Conservation (phyloP, 2,797 vertebrate species). For the Crypturellus tataupa region DNA sequence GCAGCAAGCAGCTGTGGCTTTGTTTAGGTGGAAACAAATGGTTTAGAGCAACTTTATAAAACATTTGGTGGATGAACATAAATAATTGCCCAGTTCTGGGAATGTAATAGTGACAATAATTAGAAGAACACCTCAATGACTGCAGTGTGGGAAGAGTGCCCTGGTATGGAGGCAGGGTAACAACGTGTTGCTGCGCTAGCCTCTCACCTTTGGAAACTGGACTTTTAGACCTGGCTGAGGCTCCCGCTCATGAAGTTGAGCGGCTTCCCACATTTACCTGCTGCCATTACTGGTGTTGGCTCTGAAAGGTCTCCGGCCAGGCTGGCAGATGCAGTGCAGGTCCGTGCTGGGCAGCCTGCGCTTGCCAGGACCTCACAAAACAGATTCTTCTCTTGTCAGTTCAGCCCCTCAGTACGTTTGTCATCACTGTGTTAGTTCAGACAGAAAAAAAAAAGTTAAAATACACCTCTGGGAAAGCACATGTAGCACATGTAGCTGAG, state of each 20-base stretch:
- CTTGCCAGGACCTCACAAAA: not conserved
- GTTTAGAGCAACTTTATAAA: not conserved
- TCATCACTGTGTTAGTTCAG: not conserved
- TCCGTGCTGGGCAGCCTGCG: not conserved
- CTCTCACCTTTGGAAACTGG: conserved; percentile 10
- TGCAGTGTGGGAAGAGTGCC: not conserved
- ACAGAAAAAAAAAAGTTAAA: not conserved
- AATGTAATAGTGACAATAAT: not conserved
- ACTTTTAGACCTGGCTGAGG: not conserved
- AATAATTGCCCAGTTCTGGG: not conserved
- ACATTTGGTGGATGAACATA: not conserved
- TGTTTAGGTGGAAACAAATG: not conserved
- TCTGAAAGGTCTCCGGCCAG: accelerated
- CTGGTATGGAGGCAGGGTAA: not conserved
- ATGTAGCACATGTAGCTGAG: accelerated
- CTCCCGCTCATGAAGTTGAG: not conserved
- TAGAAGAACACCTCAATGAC: not conserved
- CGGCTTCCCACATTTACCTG: not conserved
- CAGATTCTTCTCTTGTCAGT: accelerated
- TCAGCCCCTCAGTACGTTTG: not conserved
- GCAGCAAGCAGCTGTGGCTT: not conserved
- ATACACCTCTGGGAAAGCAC: not conserved
- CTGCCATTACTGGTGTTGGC: not conserved
- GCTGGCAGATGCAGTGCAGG: not conserved
- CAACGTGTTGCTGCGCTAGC: conserved; percentile 25